Evolutionary conservation across 2,797 vertebrate species (phyloP).

Genomic region (Enteromius mattozi): DNA sequence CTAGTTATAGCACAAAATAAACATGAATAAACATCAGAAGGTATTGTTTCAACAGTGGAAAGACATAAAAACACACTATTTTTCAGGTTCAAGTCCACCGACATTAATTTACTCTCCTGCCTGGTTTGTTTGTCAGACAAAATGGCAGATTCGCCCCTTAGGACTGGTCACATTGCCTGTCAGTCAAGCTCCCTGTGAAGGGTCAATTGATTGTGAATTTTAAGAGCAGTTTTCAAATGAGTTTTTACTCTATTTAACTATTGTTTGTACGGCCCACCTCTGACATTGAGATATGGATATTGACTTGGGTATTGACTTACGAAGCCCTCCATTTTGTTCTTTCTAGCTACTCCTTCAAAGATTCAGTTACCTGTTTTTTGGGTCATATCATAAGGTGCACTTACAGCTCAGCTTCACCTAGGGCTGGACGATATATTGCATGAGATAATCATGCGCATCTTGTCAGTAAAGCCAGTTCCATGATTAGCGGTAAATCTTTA

Average conservation of each 20-base stretch:
- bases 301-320: neutral
- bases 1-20: too few relatives aligned
- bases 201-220: neutral
- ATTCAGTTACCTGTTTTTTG: neutral
- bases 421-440: too few relatives aligned
- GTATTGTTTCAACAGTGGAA: too few relatives aligned
- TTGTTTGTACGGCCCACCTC: neutral
- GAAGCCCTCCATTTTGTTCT: neutral
- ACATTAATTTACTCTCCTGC: too few relatives aligned
- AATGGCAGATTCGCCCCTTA: neutral
- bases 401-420: neutral
- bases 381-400: neutral
- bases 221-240: neutral
- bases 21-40: too few relatives aligned
- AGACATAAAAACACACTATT: too few relatives aligned
- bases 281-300: neutral
- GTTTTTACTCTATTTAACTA: neutral
- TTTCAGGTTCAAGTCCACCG: too few relatives aligned
- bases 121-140: too few relatives aligned
- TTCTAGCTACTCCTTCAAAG: neutral
- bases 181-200: neutral
- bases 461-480: too few relatives aligned
- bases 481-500: too few relatives aligned
- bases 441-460: too few relatives aligned
- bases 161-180: neutral